Evolutionary conservation across 2,797 vertebrate species (phyloP).

Genomic region (Danio tinwini): DNA sequence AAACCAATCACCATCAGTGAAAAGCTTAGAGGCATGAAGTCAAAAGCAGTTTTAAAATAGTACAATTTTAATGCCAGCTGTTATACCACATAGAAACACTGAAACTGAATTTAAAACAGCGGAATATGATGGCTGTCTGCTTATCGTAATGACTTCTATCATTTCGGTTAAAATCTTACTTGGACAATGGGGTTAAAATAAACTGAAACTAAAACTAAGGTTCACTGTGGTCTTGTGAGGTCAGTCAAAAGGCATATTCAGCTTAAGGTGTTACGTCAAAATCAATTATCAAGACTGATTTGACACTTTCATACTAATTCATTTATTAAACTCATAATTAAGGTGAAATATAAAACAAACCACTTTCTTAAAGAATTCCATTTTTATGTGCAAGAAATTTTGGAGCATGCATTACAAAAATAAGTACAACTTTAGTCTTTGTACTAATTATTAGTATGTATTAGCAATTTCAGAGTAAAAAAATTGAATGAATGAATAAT

Average conservation of each 20-base stretch:
- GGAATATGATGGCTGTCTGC: background rate
- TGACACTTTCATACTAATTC: conserved; percentile 4
- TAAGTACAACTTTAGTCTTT: background rate
- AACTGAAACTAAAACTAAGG: background rate
- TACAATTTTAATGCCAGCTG: conserved; percentile 4
- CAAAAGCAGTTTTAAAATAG: conserved; percentile 21
- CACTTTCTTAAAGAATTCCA: background rate
- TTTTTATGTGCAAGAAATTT: background rate
- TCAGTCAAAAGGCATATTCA: conserved; percentile 42
- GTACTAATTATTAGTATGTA: background rate
- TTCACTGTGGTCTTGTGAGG: conserved; percentile 34
- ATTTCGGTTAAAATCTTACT: background rate
- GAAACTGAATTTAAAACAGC: background rate
- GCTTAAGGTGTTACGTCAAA: background rate
- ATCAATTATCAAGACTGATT: background rate
- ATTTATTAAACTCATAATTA: background rate
- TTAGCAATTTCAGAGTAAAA: background rate
- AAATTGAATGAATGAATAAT: background rate
- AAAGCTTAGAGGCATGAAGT: conserved; percentile 17
- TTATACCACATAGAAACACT: background rate
- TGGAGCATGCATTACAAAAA: background rate
- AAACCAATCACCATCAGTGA: conserved; percentile 9
- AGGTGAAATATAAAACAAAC: background rate
- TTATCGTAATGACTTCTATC: background rate
- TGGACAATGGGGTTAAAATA: background rate